A percentile compares a stretch with the other conserved stretches of the same genome.
Evolutionary conservation across 2,888 invertebrate genomes (phyloP).

Genomic region (Aphodius sticticus): DNA sequence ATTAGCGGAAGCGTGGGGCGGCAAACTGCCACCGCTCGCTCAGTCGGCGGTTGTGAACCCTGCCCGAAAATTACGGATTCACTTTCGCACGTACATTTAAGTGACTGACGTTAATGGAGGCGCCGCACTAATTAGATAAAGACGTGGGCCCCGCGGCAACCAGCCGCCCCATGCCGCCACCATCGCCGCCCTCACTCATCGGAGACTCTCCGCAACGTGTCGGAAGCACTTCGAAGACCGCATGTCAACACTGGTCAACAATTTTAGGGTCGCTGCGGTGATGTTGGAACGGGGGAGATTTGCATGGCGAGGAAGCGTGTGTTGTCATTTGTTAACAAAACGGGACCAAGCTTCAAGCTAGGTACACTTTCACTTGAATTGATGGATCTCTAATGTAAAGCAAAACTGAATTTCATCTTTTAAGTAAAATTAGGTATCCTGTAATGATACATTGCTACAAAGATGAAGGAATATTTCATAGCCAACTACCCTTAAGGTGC

Average conservation of each 20-base stretch:
- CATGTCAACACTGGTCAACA: neutral
- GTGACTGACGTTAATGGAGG: neutral
- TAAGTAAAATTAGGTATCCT: too few relatives aligned
- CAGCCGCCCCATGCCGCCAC: neutral
- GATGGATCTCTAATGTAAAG: too few relatives aligned
- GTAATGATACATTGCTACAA: too few relatives aligned
- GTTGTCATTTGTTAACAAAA: neutral
- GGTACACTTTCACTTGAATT: too few relatives aligned
- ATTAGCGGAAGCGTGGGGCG: neutral
- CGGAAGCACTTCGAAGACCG: neutral
- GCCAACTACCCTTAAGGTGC: too few relatives aligned
- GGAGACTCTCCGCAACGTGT: neutral
- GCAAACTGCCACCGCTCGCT: neutral
- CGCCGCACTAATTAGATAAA: neutral
- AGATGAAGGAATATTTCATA: too few relatives aligned
- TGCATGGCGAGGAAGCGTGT: neutral
- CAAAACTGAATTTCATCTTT: too few relatives aligned
- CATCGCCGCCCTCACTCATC: neutral
- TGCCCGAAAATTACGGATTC: slow-evolving; percentile 4
- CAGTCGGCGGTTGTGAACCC: neutral
- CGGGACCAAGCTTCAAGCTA: neutral
- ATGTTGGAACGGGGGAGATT: neutral
- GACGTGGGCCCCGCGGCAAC: neutral
- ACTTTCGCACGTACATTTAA: neutral
- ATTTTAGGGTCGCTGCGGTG: neutral